Evolutionary conservation across 2,797 vertebrate species (phyloP), one percentile per base, ranked within the genome.

Genomic region (Malacoraja senta): DNA sequence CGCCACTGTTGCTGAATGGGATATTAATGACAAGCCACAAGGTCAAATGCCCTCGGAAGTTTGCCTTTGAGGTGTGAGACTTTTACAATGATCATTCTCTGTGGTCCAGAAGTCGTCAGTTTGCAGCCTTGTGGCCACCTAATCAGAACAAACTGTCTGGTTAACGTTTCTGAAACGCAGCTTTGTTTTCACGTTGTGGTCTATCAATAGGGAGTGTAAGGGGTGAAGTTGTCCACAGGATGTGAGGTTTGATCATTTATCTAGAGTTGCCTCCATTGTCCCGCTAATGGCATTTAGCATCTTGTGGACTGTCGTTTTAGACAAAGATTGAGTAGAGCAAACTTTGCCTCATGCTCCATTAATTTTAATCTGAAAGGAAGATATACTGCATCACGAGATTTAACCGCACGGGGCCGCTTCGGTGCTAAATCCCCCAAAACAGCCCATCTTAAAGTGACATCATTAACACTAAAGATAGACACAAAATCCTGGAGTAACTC

Each of bases 331-430:
- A 88, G 61, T 35, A 65, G 61, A 8, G 9, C 32, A 19, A 88
- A 63, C 84, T 68, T 88, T 65, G 32, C 32, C 65, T 65, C 8
- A 68, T 88, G 15, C n/a, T 88, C 61, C 61, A 68, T 65, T 32
- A 88, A 35, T 88, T 65, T 61, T 19, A 65, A 68, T 88, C 61
- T 88, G 58, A 65, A 17, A n/a, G 58, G n/a, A 88, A 88, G 84
- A 88, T 88, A 21, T 8, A 53, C 44, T 53, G 44, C 44, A 88
- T 88, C 32, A 32, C 15, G 21, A n/a, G n/a, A 32, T 65, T 29
- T 53, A 29, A 83, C 44, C 44, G 2, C 44, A n/a, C 81, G 19
- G 8, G 2, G 35, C 15, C 35, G 3, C n/a, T 32, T 9, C n/a
- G 32, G 8, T 68, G 15, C 29, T 35, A 35, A 79, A 63, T 68